Percentiles rank a stretch among this genome's conserved stretches.
phyloP scores from a whole-genome alignment of 2,888 invertebrate genomes.

The Melieria omissa region DNA sequence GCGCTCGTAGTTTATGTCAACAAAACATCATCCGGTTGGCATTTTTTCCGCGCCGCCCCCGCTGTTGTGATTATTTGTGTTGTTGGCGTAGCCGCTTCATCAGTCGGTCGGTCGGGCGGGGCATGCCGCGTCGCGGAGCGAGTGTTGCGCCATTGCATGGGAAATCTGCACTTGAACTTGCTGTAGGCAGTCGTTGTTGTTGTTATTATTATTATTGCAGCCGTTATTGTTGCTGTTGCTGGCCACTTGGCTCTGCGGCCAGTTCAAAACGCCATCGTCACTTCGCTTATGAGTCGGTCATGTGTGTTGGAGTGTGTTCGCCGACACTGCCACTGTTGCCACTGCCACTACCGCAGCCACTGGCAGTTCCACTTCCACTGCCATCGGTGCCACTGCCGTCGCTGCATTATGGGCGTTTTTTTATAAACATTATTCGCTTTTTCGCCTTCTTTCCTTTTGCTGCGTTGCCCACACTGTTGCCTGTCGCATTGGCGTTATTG shows the following conservation, averaged over 20 bases:
- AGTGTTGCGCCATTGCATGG: conserved; percentile 35
- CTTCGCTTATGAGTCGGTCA: conserved; percentile 22
- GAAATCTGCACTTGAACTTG: conserved; percentile 55
- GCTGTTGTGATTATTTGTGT: conserved; percentile 25
- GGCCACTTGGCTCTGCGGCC: neutral
- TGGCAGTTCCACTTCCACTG: conserved; percentile 25
- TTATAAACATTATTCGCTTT: conserved; percentile 34
- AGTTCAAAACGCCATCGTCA: conserved; percentile 37
- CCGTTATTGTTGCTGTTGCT: conserved; percentile 37
- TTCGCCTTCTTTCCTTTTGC: conserved; percentile 4
- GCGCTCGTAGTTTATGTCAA: conserved; percentile 59
- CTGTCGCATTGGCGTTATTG: neutral
- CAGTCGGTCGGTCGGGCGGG: neutral
- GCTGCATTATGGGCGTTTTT: conserved; percentile 48
- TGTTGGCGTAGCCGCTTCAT: neutral
- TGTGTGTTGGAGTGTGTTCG: conserved; percentile 13
- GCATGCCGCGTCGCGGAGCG: neutral
- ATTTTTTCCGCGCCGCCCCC: conserved; percentile 30
- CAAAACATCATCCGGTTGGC: conserved; percentile 57
- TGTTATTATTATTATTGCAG: conserved; percentile 23
- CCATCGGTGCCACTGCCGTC: neutral
- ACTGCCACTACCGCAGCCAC: conserved; percentile 23
- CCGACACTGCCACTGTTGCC: conserved; percentile 25
- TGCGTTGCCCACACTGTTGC: conserved; percentile 13
- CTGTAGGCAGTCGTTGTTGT: conserved; percentile 37